Conservation (phyloP, 1,140 invertebrate genomes). For the Lepidurus couesii region DNA sequence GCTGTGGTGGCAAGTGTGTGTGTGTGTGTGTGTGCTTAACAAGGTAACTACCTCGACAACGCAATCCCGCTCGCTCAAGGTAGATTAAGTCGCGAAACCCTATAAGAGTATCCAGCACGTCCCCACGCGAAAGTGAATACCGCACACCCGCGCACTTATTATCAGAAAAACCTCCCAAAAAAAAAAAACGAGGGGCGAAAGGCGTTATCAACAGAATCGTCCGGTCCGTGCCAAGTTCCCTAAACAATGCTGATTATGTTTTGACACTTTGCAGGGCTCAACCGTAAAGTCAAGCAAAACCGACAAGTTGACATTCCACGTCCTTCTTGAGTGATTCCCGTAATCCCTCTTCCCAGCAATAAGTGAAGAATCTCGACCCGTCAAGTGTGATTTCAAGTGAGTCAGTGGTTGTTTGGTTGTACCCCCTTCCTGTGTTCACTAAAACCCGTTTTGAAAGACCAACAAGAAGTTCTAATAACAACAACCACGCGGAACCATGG, state of each 20-base stretch:
- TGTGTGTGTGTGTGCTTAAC: no score
- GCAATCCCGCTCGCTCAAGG: no score
- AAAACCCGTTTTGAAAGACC: background rate
- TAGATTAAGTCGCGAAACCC: no score
- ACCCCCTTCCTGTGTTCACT: background rate
- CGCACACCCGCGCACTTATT: no score
- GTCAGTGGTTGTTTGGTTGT: background rate
- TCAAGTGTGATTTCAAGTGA: constrained; percentile 18
- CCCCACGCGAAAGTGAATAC: no score
- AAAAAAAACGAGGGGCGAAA: no score
- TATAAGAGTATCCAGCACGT: no score
- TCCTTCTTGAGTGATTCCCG: background rate
- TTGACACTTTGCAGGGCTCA: background rate
- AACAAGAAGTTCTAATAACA: background rate
- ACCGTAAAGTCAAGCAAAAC: background rate
- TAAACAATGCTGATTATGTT: background rate
- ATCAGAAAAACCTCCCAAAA: no score
- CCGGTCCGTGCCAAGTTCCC: no score
- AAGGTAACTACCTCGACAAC: no score
- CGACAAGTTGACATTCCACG: background rate
- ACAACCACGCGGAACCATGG: constrained; percentile 6
- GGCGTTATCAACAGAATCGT: no score
- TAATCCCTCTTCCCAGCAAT: background rate
- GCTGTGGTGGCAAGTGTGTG: no score
- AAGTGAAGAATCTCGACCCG: background rate